Evolutionary conservation across 1,140 invertebrate genomes (phyloP), one percentile per base, ranked within the genome.

Genomic region (Drosophila insularis): DNA sequence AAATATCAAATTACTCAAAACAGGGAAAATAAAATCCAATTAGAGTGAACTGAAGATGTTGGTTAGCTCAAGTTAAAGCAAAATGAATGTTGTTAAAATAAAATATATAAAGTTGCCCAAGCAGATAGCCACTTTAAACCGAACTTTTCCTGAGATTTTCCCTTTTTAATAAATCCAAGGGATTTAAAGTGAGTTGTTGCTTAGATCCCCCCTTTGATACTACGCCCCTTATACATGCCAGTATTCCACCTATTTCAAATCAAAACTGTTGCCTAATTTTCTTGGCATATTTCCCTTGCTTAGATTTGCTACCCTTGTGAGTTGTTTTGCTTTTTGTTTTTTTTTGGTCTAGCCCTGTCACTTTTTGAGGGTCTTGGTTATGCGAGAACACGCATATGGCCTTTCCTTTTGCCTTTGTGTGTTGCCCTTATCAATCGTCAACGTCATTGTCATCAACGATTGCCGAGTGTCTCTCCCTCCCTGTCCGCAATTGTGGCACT

Each of bases 401-500:
- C 27, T 10, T 56, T 56, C 43, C 43, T 21, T 21, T 50, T 46
- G 14, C 2, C 19, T 21, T 50, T 50, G 7, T 21, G 17, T 17
- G 27, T 35, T 56, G 27, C 55, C 31, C 55, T 58, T 58, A 58
- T 58, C 55, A 37, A 58, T 58, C 31, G 55, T 32, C 55, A 35
- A 58, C 32, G 43, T 50, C 43, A 50, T 50, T 21, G 43, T 50
- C 43, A 19, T 50, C 43, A 50, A 4, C 43, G 43, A 50, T 17
- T 21, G 43, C 43, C 59, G 53, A 23, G 54, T 21, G 62, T 54
- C 62, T 27, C 40, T 39, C 50, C 71, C 53, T 43, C 71, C 53
- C 50, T 63, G 54, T 58, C 53, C 53, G 50, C 50, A 59, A 62
- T 78, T 68, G 56, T 69, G 31, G 68, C 69, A 74, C 62, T 86